Evolutionary conservation across 2,797 vertebrate species (phyloP), one percentile per base, ranked within the genome.

Genomic region (Pygocentrus nattereri): DNA sequence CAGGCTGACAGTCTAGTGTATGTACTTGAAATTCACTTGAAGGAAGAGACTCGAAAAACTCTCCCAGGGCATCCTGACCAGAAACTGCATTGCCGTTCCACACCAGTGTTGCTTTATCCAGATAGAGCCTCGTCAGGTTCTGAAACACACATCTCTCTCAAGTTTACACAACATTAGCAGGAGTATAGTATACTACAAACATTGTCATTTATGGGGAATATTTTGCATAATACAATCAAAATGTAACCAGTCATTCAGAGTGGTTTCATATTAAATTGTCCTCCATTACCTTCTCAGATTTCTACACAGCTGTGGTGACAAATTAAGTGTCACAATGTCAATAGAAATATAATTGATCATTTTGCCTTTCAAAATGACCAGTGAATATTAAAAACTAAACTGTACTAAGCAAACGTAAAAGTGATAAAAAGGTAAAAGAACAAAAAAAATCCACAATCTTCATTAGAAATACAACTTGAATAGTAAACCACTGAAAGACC

Each of bases 31-130:
- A 99, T 85, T 99, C 97, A 87, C 97, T 99, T 0, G 97, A 98
- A 10, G 98, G 98, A 85, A 99, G 90, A 59, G 97, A 95, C 91
- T 99, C 98, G 88, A 99, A 99, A 85, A 99, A 99, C 74, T 98
- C 96, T 11, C 91, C 91, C 38, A 99, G 91, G 0, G 96, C 95
- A 25, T 96, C 95, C 58, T 96, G 96, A 58, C 98, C 98, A 0
- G 97, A 97, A 61, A 99, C 88, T 0, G 95, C 94, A 0, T 98
- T 99, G 30, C 98, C 98, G 0, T 99, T 99, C 98, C 98, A 99
- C 69, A 99, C 95, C 61, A 99, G 86, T 0, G 97, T 98, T 0
- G 98, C 97, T 71, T 97, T 98, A 90, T 97, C 96, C 91, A 98
- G 88, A 91, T 99, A 99, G 0, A 99, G 94, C 47, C 97, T 95